These are phyloP conservation scores for Cyclargus thomasi DNA, from an alignment of 1,140 invertebrate species.

Conservation along the genomic window DNA sequence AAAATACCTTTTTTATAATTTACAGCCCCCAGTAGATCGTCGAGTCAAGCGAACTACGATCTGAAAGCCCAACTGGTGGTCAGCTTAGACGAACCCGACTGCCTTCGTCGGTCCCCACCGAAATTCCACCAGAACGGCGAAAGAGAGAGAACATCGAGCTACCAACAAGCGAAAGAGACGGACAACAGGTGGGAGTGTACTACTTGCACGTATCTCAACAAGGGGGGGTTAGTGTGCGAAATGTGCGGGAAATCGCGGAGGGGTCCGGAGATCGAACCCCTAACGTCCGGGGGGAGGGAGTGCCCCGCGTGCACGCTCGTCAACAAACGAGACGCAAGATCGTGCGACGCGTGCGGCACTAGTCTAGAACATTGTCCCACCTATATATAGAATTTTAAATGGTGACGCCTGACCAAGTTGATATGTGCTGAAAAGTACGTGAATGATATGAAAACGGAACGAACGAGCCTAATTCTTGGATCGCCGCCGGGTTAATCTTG, in stretches of 20 bases:
- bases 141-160: slow-evolving; percentile 31
- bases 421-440: too few relatives aligned
- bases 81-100: slow-evolving; percentile 58
- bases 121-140: slow-evolving; percentile 39
- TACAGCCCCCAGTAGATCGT: slow-evolving; percentile 35
- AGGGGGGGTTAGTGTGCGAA: slow-evolving; percentile 77
- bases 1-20: slow-evolving; percentile 20
- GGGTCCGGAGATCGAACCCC: slow-evolving; percentile 78
- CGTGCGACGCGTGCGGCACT: slow-evolving; percentile 81
- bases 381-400: slow-evolving; percentile 75
- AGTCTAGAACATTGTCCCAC: slow-evolving; percentile 85
- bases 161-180: slow-evolving; percentile 26
- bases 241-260: slow-evolving; percentile 83
- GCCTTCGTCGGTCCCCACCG: slow-evolving; percentile 36
- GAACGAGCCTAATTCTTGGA: too few relatives aligned
- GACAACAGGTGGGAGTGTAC: slow-evolving; percentile 80
- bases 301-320: slow-evolving; percentile 87
- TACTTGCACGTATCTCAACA: slow-evolving; percentile 84
- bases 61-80: slow-evolving; percentile 61
- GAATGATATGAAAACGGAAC: too few relatives aligned
- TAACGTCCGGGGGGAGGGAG: slow-evolving; percentile 84
- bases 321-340: slow-evolving; percentile 80
- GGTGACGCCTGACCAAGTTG: background rate
- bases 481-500: too few relatives aligned
- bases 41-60: slow-evolving; percentile 41